Evolutionary conservation across 2,888 invertebrate genomes (phyloP).

Genomic region (Protophormia terraenovae): DNA sequence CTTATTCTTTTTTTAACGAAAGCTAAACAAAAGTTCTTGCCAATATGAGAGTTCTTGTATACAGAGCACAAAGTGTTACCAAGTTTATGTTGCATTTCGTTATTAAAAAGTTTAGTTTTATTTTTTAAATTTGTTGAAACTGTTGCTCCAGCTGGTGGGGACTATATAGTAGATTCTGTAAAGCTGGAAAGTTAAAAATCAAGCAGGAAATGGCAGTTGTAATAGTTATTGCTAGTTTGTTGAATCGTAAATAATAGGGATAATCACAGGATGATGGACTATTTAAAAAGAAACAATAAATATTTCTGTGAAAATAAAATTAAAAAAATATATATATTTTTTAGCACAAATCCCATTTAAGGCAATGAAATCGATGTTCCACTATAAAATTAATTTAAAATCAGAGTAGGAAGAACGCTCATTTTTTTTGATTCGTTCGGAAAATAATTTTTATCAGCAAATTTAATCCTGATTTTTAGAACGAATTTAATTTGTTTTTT

Average conservation of each 20-base stretch:
- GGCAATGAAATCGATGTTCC: too few species aligned
- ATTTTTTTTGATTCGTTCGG: too few species aligned
- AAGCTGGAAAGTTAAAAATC: conserved; percentile 5
- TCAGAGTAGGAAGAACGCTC: too few species aligned
- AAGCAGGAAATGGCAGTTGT: background rate
- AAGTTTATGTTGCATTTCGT: conserved; percentile 50
- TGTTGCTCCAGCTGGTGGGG: conserved; percentile 35
- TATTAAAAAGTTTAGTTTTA: conserved; percentile 44
- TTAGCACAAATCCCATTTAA: too few species aligned
- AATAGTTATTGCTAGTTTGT: background rate
- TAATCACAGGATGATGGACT: background rate
- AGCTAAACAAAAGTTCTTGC: conserved; percentile 15
- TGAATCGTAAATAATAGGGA: background rate
- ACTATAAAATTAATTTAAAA: too few species aligned
- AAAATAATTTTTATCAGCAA: too few species aligned
- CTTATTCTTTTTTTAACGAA: background rate
- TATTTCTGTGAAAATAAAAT: too few species aligned
- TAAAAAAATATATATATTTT: too few species aligned
- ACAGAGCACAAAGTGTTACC: conserved; percentile 38
- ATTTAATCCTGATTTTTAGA: too few species aligned
- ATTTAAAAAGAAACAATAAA: too few species aligned
- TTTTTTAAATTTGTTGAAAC: conserved; percentile 13
- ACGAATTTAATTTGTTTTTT: too few species aligned
- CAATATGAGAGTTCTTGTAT: background rate
- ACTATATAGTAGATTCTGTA: background rate